Evolutionary conservation across 2,113 vertebrate species (phyloP), one percentile per base, ranked within the genome.

Genomic region (Zapus hudsonius): DNA sequence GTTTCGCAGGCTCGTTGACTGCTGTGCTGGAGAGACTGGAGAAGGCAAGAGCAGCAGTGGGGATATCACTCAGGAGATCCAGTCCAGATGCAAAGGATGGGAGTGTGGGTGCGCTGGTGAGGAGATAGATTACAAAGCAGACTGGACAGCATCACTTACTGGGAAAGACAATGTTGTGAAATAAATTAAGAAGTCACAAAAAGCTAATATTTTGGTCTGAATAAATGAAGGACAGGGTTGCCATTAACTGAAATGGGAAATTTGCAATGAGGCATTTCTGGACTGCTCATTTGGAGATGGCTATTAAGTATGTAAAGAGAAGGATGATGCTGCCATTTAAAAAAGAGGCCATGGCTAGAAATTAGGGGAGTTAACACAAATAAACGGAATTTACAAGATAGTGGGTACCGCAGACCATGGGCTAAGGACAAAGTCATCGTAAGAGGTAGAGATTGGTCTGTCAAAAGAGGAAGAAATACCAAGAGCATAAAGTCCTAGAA

Each of bases 81-180:
- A 40, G 47, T 59, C 57, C 29, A 70, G 38, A 40, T 36, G 75
- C 66, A 63, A 69, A 44, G 44, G 27, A 31, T 2, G 22, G 87
- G 55, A n/a, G 82, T 85, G 80, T 84, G 44, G 33, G 57, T 57
- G 61, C 31, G 12, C 63, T 85, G 66, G 23, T 38, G 42, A 80
- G 69, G 81, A 78, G 40, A 83, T 3, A 90, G 70, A 52, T 57
- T n/a, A 73, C 61, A 87, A 81, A 73, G 40, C 57, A 95, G 19
- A 73, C 40, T 57, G 13, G 59, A 70, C 29, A 63, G 20, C 25
- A 84, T 36, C 27, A 63, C 15, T 88, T 88, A 40, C 83, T 76
- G 47, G 87, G 47, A 87, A 33, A 87, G 27, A 78, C 84, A 93
- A 94, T 72, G 89, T 87, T 95, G 80, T 84, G 36, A 85, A 27